phyloP scores from a whole-genome alignment of 2,797 vertebrate species.

The Anabas testudineus region DNA sequence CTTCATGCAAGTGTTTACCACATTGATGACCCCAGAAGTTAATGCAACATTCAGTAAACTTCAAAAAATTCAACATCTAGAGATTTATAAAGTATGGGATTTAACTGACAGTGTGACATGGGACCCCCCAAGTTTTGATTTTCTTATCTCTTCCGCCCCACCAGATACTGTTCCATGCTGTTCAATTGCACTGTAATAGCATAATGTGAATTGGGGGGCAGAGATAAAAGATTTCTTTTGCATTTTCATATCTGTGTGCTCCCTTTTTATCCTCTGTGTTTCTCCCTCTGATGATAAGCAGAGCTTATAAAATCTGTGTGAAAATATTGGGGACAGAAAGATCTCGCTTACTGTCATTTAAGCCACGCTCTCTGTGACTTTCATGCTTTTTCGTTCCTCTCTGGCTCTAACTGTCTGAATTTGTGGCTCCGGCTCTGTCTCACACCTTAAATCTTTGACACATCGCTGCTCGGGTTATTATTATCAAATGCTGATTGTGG shows the following conservation, averaged over 20 bases:
- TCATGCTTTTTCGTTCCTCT: slow-evolving; percentile 54
- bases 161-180: slow-evolving; percentile 53
- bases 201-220: slow-evolving; percentile 44
- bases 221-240: slow-evolving; percentile 60
- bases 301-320: slow-evolving; percentile 64
- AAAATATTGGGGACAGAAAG: slow-evolving; percentile 63
- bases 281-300: slow-evolving; percentile 65
- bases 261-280: slow-evolving; percentile 56
- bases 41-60: slow-evolving; percentile 18
- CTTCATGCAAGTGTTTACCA: slow-evolving; percentile 10
- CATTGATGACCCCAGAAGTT: not conserved
- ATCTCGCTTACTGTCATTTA: slow-evolving; percentile 61
- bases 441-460: slow-evolving; percentile 65
- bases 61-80: slow-evolving; percentile 13
- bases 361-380: slow-evolving; percentile 40
- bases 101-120: slow-evolving; percentile 24
- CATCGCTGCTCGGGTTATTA: slow-evolving; percentile 54
- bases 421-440: slow-evolving; percentile 56
- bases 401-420: slow-evolving; percentile 46
- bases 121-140: slow-evolving; percentile 47
- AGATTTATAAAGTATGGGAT: slow-evolving; percentile 21
- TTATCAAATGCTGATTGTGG: slow-evolving; percentile 44
- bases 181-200: slow-evolving; percentile 56
- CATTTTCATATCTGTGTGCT: slow-evolving; percentile 58
- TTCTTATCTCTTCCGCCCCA: slow-evolving; percentile 42